phyloP scores from a whole-genome alignment of 1,140 invertebrate genomes.

The Drosophila murphyi region DNA sequence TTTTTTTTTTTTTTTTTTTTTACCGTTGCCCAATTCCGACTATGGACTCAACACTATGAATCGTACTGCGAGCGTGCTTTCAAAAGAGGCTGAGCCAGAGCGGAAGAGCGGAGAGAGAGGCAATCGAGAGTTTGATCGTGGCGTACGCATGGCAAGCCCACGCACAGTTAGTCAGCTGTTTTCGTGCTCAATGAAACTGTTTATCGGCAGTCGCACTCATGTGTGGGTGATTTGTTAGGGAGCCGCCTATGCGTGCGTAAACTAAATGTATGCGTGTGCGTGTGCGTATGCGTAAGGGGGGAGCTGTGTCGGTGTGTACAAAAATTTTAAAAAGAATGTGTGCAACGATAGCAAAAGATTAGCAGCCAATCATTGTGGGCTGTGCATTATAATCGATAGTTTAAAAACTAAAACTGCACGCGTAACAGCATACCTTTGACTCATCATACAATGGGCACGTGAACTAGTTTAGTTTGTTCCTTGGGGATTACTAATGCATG shows the following conservation, averaged over 20 bases:
- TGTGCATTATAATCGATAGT: slow-evolving; percentile 11
- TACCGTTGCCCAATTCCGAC: slow-evolving; percentile 47
- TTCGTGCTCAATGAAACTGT: slow-evolving; percentile 48
- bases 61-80: slow-evolving; percentile 6
- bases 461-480: background rate
- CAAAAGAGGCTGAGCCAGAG: background rate
- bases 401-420: background rate
- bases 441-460: slow-evolving; percentile 26
- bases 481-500: background rate
- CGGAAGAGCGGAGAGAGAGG: background rate
- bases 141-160: slow-evolving; percentile 41
- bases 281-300: background rate
- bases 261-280: background rate
- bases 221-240: slow-evolving; percentile 7
- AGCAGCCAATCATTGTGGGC: background rate
- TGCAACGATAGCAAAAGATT: background rate
- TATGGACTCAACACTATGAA: slow-evolving; percentile 23
- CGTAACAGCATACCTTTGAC: slow-evolving; percentile 8
- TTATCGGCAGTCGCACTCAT: slow-evolving; percentile 25
- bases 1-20: slow-evolving; percentile 24
- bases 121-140: slow-evolving; percentile 37
- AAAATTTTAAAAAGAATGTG: slow-evolving; percentile 1
- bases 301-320: background rate
- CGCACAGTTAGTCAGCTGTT: slow-evolving; percentile 59
- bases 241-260: too few species aligned